These are phyloP conservation scores for Monochamus saltuarius DNA, from an alignment of 1,140 invertebrate genomes.

Conservation along the genomic window DNA sequence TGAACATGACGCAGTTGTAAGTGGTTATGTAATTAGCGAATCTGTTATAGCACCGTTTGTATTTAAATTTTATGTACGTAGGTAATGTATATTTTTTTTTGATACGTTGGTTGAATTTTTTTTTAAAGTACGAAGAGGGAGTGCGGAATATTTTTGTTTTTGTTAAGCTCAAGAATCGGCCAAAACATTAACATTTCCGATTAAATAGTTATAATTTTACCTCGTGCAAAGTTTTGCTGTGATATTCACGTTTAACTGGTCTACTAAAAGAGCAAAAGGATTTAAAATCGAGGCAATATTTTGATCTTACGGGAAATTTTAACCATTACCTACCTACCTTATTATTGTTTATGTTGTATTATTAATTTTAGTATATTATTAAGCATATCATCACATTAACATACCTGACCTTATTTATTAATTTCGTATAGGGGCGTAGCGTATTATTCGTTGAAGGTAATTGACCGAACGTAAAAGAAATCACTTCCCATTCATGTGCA, in stretches of 20 bases:
- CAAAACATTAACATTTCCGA: too few relatives aligned
- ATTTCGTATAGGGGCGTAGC: too few relatives aligned
- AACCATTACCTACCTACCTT: conserved; percentile 11
- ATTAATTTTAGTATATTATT: conserved; percentile 10
- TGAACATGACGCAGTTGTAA: neutral
- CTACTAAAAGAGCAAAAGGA: too few relatives aligned
- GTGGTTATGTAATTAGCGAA: neutral
- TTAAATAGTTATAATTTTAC: neutral
- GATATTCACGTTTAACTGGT: conserved; percentile 1
- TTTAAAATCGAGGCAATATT: neutral
- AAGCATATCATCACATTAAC: conserved; percentile 17
- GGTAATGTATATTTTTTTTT: conserved; percentile 1
- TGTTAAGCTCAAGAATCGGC: too few relatives aligned
- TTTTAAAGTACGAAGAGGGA: too few relatives aligned
- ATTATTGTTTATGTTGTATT: conserved; percentile 8
- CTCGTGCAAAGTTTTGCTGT: conserved; percentile 6
- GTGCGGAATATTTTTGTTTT: neutral
- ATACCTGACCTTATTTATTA: neutral
- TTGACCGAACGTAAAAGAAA: neutral
- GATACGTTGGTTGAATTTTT: neutral
- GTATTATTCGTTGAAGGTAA: neutral
- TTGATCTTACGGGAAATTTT: neutral
- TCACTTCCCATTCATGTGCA: neutral
- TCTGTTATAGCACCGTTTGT: neutral
- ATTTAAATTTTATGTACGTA: neutral